A percentile compares a stretch with the other conserved stretches of the same genome.
phyloP scores from a whole-genome alignment of 2,888 invertebrate genomes.

The Xestia xanthographa region DNA sequence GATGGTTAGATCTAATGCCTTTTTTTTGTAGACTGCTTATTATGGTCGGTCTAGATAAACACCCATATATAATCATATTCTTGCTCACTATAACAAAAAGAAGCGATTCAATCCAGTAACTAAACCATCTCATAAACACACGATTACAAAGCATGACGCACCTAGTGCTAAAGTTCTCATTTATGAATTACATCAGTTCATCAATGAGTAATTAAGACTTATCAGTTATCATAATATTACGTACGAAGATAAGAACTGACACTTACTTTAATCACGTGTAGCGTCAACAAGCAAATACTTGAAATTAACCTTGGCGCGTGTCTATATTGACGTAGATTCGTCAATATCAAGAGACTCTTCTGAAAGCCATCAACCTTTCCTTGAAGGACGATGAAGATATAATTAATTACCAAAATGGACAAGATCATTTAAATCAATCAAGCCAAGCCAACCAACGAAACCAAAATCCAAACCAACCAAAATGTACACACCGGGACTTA shows the following conservation, averaged over 20 bases:
- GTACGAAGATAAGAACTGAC: constrained; percentile 30
- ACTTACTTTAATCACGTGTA: constrained; percentile 11
- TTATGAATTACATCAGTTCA: constrained; percentile 29
- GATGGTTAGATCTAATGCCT: too few species aligned
- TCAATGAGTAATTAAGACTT: constrained; percentile 42
- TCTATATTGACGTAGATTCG: constrained; percentile 26
- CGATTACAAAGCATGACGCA: constrained; percentile 1
- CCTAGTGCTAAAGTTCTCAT: constrained; percentile 17
- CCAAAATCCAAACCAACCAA: too few species aligned
- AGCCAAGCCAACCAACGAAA: too few species aligned
- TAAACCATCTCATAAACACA: background rate
- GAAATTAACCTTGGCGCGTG: constrained; percentile 18
- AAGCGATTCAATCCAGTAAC: background rate
- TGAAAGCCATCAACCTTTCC: constrained; percentile 22
- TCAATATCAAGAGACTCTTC: background rate
- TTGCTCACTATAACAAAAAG: background rate
- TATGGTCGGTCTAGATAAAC: background rate
- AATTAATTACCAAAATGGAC: background rate
- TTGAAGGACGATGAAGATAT: background rate
- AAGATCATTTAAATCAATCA: too few species aligned
- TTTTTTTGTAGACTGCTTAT: too few species aligned
- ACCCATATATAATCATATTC: background rate
- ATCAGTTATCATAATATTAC: constrained; percentile 51
- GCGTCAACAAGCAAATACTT: constrained; percentile 32
- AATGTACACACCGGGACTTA: too few species aligned